Conservation (phyloP, 2,113 vertebrate genomes). For the Galbula dea region DNA sequence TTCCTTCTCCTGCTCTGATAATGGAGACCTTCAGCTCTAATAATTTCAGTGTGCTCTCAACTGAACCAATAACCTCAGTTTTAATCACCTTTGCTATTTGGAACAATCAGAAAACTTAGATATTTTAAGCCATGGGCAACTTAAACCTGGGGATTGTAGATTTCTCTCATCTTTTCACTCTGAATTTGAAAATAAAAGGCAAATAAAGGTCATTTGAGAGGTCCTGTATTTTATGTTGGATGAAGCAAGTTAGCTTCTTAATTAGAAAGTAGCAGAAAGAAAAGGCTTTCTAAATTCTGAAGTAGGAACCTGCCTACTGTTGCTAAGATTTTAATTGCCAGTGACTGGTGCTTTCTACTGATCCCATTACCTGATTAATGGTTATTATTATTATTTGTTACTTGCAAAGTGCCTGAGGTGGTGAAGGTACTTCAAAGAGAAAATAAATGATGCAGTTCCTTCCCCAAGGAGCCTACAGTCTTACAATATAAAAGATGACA, state of each 20-base stretch:
- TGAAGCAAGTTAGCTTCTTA: not conserved
- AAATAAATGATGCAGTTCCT: constrained; percentile 34
- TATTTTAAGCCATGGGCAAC: not conserved
- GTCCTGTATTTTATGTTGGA: not conserved
- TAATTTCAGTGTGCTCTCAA: not conserved
- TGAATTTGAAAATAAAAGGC: not conserved
- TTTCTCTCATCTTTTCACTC: not conserved
- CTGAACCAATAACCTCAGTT: not conserved
- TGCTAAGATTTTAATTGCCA: constrained; percentile 30
- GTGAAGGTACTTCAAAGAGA: constrained; percentile 45
- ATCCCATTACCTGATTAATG: constrained; percentile 40
- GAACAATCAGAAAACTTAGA: not conserved
- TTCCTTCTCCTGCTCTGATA: not conserved
- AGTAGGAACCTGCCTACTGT: not conserved
- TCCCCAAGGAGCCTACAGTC: constrained; percentile 44
- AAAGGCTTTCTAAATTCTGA: not conserved
- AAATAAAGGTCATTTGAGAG: not conserved
- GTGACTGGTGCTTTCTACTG: constrained; percentile 21
- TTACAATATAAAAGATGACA: constrained; percentile 52
- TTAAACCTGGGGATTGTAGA: not conserved
- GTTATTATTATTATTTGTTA: constrained; percentile 62
- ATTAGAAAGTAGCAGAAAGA: not conserved
- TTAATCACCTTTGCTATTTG: not conserved
- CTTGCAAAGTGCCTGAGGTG: constrained; percentile 41
- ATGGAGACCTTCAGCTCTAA: not conserved